Percentiles rank a stretch among this genome's conserved stretches.
Conservation (phyloP, 2,113 vertebrate genomes). For the Tachycineta bicolor region DNA sequence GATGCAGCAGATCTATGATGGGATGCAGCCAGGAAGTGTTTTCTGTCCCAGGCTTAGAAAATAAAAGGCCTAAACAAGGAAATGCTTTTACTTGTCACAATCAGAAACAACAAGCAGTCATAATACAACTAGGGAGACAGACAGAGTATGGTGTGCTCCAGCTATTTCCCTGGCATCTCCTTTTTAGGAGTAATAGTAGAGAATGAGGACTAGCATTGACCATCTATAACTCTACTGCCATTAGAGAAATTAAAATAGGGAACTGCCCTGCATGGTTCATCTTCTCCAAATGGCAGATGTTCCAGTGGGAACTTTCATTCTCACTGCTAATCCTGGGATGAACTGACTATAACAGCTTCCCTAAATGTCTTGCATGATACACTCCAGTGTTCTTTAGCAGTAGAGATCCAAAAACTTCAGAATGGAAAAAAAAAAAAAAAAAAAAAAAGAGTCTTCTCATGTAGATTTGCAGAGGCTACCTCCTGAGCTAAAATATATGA, state of each 20-base stretch:
- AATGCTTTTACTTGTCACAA: slow-evolving; percentile 10
- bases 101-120: neutral
- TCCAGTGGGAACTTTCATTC: neutral
- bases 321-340: neutral
- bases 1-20: neutral
- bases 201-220: neutral
- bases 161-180: neutral
- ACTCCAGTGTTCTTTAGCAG: neutral
- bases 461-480: neutral
- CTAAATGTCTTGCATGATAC: neutral
- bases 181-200: neutral
- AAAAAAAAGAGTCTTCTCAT: neutral
- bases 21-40: slow-evolving; percentile 21
- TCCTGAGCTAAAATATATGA: slow-evolving; percentile 6
- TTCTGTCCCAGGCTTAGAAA: slow-evolving; percentile 9
- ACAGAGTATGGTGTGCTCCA: neutral
- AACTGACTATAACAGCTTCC: neutral
- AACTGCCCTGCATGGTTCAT: neutral
- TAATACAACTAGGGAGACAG: slow-evolving; percentile 14
- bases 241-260: neutral
- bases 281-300: neutral
- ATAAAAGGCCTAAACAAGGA: slow-evolving; percentile 2
- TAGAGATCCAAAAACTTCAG: neutral
- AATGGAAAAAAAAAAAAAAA: neutral
- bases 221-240: neutral